These are phyloP conservation scores for Sylvia atricapilla DNA, from an alignment of 2,113 vertebrate genomes.

Conservation along the genomic window DNA sequence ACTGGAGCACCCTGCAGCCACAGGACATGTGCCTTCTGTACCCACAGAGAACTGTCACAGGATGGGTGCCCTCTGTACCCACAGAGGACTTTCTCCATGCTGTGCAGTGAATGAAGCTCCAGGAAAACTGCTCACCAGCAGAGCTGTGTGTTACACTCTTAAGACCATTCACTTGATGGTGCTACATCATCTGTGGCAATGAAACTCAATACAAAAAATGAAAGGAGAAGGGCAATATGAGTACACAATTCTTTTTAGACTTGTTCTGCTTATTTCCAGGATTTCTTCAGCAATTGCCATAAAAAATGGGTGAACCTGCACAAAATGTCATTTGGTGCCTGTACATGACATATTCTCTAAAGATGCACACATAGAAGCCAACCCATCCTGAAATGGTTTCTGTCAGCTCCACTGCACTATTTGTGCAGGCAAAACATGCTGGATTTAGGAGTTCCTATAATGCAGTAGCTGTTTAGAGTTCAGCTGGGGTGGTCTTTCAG, in stretches of 20 bases:
- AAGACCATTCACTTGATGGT: neutral
- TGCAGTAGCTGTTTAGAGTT: neutral
- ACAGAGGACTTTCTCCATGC: neutral
- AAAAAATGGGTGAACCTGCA: neutral
- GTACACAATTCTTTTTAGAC: neutral
- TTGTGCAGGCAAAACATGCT: neutral
- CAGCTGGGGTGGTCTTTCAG: neutral
- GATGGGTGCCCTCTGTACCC: neutral
- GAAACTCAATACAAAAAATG: neutral
- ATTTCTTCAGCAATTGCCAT: neutral
- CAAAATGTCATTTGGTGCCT: neutral
- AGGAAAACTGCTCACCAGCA: neutral
- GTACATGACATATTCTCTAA: neutral
- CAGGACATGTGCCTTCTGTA: neutral
- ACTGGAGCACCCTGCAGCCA: fast-evolving
- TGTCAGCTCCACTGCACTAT: neutral
- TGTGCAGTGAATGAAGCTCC: neutral
- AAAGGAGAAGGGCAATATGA: neutral
- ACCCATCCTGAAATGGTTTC: neutral
- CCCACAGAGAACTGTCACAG: neutral
- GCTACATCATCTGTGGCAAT: neutral
- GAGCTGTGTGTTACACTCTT: neutral
- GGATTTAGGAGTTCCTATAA: neutral
- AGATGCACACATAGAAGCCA: neutral
- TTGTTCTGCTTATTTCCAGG: neutral